Evolutionary conservation across 2,797 vertebrate genomes (phyloP).

Genomic region (Esox masquinongy): DNA sequence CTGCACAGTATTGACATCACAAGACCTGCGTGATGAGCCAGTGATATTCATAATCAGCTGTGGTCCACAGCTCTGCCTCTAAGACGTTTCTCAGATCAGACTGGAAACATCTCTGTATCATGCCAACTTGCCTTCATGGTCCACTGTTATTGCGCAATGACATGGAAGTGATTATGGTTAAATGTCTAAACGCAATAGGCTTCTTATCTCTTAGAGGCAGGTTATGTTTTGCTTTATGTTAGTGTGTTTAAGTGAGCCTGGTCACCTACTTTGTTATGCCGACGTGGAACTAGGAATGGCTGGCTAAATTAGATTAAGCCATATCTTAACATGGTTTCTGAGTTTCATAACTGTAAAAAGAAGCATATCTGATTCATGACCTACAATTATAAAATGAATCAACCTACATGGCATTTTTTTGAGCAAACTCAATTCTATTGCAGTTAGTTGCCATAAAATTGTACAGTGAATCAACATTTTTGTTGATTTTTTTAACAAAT

Average conservation of each 20-base stretch:
- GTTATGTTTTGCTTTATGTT: not conserved
- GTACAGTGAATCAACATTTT: too few species aligned
- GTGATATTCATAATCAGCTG: not conserved
- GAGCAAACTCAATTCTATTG: too few species aligned
- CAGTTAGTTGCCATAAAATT: too few species aligned
- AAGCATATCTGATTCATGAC: not conserved
- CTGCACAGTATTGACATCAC: too few species aligned
- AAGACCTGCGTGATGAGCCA: not conserved
- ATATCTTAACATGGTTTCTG: not conserved
- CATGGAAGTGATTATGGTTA: conserved; percentile 1
- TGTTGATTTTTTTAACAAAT: too few species aligned
- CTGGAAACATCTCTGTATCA: not conserved
- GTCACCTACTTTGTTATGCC: conserved; percentile 3
- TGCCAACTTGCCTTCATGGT: not conserved
- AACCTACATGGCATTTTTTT: too few species aligned
- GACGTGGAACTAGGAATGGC: not conserved
- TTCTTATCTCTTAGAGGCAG: not conserved
- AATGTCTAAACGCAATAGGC: not conserved
- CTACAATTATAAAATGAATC: too few species aligned
- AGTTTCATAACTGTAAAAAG: not conserved
- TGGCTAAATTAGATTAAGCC: not conserved
- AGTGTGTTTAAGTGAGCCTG: too few species aligned
- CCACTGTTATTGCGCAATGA: not conserved
- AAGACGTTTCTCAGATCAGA: not conserved
- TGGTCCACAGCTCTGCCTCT: not conserved